Conservation (phyloP, 1,140 invertebrate species). For the Callitettix versicolor region DNA sequence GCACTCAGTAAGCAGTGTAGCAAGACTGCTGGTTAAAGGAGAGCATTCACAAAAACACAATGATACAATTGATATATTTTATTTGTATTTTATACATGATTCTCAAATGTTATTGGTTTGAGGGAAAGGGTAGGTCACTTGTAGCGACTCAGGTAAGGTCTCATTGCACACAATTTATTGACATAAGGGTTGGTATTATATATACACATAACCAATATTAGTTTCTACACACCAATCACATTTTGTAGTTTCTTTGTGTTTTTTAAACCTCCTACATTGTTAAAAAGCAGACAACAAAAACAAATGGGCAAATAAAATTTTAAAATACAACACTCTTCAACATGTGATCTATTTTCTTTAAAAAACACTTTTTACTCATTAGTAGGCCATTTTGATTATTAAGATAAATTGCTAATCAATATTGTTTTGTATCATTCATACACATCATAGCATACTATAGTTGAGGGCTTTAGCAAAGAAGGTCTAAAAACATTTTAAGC, state of each 20-base stretch:
- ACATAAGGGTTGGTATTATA: constrained; percentile 11
- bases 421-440: constrained; percentile 6
- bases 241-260: constrained; percentile 5
- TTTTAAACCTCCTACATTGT: constrained; percentile 12
- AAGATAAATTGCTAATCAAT: constrained; percentile 7
- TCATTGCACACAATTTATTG: constrained; percentile 11
- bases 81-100: constrained; percentile 14
- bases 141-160: not conserved
- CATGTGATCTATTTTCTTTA: constrained; percentile 7
- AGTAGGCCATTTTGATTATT: constrained; percentile 15
- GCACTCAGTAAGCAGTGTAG: too few species aligned
- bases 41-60: not conserved
- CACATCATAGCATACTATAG: not conserved
- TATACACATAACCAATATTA: constrained; percentile 13
- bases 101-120: constrained; percentile 14
- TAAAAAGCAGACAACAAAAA: constrained; percentile 9
- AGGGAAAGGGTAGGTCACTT: not conserved
- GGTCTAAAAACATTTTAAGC: not conserved
- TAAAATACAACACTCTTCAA: constrained; percentile 13
- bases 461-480: not conserved
- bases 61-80: constrained; percentile 9
- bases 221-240: constrained; percentile 14
- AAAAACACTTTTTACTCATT: constrained; percentile 7
- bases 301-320: constrained; percentile 6
- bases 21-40: too few species aligned